These are phyloP conservation scores for Cranoglanis bouderius DNA, from an alignment of 2,113 vertebrate genomes.

Conservation along the genomic window DNA sequence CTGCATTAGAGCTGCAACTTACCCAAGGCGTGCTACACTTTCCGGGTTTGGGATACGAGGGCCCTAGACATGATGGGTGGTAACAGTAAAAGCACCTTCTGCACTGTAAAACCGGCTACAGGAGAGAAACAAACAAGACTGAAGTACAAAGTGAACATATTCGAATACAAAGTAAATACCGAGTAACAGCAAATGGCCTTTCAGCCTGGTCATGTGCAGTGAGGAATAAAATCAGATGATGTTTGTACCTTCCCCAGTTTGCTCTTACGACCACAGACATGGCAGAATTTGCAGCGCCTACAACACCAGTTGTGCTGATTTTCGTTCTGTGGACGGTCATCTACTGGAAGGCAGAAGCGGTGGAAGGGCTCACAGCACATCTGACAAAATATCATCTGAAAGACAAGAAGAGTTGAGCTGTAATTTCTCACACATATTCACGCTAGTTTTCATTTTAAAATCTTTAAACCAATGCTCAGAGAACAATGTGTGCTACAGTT, in stretches of 20 bases:
- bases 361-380: constrained; percentile 94
- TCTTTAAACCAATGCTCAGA: neutral
- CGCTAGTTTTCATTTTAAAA: too few relatives aligned
- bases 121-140: neutral
- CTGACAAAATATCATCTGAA: constrained; percentile 87
- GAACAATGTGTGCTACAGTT: neutral
- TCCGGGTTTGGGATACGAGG: constrained; percentile 84
- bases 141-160: neutral
- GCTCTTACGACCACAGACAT: constrained; percentile 85
- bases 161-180: neutral
- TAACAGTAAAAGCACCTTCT: constrained; percentile 84
- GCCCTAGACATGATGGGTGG: constrained; percentile 85
- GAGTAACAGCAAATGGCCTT: neutral
- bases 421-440: neutral
- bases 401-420: neutral
- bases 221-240: neutral
- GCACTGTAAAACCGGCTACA: constrained; percentile 86
- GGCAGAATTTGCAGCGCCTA: constrained; percentile 87
- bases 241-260: constrained; percentile 78
- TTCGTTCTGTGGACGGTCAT: constrained; percentile 78
- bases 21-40: constrained; percentile 84
- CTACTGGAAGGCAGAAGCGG: constrained; percentile 82
- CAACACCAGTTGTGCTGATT: constrained; percentile 90
- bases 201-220: neutral
- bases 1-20: constrained; percentile 45